Percentiles rank a stretch among this genome's conserved stretches.
Evolutionary conservation across 2,888 invertebrate species (phyloP).

Genomic region (Oscheius onirici): DNA sequence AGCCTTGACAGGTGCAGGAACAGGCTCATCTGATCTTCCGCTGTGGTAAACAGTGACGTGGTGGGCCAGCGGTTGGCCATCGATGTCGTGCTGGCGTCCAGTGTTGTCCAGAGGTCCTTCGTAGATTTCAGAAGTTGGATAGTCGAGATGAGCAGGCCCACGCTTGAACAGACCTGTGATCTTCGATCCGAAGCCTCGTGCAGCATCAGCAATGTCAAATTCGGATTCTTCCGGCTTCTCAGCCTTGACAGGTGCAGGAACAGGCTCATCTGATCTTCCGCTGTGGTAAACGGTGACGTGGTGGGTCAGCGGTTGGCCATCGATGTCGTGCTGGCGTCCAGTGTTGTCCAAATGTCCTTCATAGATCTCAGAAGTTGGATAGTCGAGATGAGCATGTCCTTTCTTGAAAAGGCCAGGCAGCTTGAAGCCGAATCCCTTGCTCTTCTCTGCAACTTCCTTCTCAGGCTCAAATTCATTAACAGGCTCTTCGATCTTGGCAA

Average conservation of each 20-base stretch:
- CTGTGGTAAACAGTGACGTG: conserved; percentile 38
- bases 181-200: neutral
- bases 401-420: conserved; percentile 50
- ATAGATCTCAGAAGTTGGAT: conserved; percentile 36
- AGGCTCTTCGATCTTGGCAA: too few species aligned
- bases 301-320: conserved; percentile 31
- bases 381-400: conserved; percentile 50
- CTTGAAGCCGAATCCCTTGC: conserved; percentile 32
- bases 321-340: conserved; percentile 20
- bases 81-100: conserved; percentile 27
- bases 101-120: conserved; percentile 40
- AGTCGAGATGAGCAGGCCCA: conserved; percentile 37
- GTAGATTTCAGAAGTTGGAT: conserved; percentile 36
- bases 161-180: conserved; percentile 39
- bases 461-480: neutral
- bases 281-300: conserved; percentile 28
- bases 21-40: conserved; percentile 17
- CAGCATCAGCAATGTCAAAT: conserved; percentile 3
- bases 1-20: neutral
- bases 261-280: conserved; percentile 9
- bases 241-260: conserved; percentile 14
- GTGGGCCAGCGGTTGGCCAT: conserved; percentile 35
- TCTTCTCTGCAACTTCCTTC: conserved; percentile 1
- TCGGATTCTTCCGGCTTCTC: neutral
- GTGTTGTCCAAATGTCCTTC: neutral